Base-by-base conservation (phyloP, 2,888 invertebrate genomes). In the Meloe dianella region DNA sequence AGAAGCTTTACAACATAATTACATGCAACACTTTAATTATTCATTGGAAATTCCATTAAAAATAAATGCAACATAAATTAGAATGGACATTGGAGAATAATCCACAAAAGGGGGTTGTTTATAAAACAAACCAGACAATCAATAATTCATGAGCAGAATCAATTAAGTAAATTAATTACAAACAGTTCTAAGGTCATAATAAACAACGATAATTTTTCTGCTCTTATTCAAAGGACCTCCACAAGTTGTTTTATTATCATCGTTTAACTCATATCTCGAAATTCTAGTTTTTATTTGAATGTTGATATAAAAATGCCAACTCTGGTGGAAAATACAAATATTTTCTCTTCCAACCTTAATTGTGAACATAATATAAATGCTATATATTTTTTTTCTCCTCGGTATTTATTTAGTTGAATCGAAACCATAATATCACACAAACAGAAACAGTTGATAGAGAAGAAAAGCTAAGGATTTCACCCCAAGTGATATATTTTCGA, bases 281-380 rank as follows among this genome's bases (percentile, higher is more conserved):
- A 17, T 41, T 41, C 27, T 27, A 27, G 7, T 20, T 41, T 7
- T 41, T 20, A 20, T 47, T 22, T 20, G 20, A 20, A 47, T 47
- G 47, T 47, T 47, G 47, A 47, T 47, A 22, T 20, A 47, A 47
- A 47, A 47, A 47, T 47, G 3, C 20, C 10, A 10, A 2, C 10
- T 41, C 20, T 47, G 10, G 47, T 47, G 47, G 47, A 47, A 47
- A 47, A 47, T 47, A 47, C 20, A 20, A 47, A 47, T 20, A 47
- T 47, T 47, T 47, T 20, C 47, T 20, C 9, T 47, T 9, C n/a
- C 47, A 20, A 47, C 20, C 3, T 41, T 47, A 47, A 47, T 47
- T 47, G 20, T 47, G 47, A 20, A 47, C 47, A 47, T 17, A 17
- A 17, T 47, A 9, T 20, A 4, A 47, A 47, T 47, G 47, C 22